Evolutionary conservation across 30 jellyfish, hydroid and myxozoan genomes (phyloP).

Genomic region (Aurelia aurita complex sp. Pacific): DNA sequence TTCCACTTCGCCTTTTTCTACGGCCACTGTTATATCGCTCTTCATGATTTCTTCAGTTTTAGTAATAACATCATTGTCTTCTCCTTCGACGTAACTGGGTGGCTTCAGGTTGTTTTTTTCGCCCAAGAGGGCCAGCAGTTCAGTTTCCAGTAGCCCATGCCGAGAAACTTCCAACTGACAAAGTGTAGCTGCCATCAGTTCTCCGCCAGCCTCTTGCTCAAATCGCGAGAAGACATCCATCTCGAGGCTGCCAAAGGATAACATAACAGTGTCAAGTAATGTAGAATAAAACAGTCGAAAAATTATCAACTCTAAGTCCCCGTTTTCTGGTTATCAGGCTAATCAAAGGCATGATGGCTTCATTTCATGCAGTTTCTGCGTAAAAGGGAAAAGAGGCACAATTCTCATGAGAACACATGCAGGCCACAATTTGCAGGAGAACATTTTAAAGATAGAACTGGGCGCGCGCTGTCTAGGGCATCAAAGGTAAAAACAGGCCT

Average conservation of each 20-base stretch:
- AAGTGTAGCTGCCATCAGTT: slow-evolving; percentile 89
- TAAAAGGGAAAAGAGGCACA: too few relatives aligned
- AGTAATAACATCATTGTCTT: slow-evolving; percentile 65
- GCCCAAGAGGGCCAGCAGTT: slow-evolving; percentile 89
- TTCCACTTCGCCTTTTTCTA: slow-evolving; percentile 88
- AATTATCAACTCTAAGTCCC: not conserved
- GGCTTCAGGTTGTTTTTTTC: slow-evolving; percentile 59
- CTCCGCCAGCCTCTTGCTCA: slow-evolving; percentile 96
- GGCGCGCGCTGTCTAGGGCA: too few relatives aligned
- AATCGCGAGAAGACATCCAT: slow-evolving; percentile 86
- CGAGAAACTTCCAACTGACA: slow-evolving; percentile 97
- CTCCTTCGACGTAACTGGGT: slow-evolving; percentile 67
- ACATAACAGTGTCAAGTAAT: not conserved
- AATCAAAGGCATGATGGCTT: too few relatives aligned
- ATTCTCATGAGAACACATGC: too few relatives aligned
- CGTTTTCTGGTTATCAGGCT: too few relatives aligned
- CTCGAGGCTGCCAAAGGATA: slow-evolving; percentile 68
- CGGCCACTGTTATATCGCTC: slow-evolving; percentile 50
- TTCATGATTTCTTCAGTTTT: slow-evolving; percentile 68
- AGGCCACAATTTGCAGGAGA: too few relatives aligned
- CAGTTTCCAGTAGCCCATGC: slow-evolving; percentile 95
- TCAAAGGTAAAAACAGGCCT: too few relatives aligned
- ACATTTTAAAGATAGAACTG: too few relatives aligned
- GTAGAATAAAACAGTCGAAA: not conserved
- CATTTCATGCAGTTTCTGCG: too few relatives aligned